phyloP scores from a whole-genome alignment of 2,888 invertebrate genomes.

The Pammene aurita region DNA sequence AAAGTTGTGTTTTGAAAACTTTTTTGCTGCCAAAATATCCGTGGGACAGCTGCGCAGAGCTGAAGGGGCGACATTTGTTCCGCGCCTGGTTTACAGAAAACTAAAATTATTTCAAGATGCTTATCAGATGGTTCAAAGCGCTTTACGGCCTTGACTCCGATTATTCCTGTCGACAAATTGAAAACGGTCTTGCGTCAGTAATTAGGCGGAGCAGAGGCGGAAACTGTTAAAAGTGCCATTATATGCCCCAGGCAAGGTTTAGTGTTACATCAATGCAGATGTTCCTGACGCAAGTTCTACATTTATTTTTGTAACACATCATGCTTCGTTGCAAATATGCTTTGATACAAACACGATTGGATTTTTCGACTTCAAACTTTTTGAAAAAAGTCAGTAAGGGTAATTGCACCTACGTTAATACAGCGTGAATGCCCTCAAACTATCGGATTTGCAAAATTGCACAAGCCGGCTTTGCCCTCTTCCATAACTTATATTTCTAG shows the following conservation, averaged over 20 bases:
- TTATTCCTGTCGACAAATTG: conserved; percentile 43
- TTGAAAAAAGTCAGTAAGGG: background rate
- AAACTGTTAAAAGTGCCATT: conserved; percentile 43
- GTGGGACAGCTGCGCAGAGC: conserved; percentile 67
- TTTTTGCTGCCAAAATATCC: conserved; percentile 76
- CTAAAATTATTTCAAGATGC: conserved; percentile 45
- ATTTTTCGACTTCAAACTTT: background rate
- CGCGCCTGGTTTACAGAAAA: conserved; percentile 46
- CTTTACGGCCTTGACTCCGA: conserved; percentile 43
- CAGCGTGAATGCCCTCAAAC: background rate
- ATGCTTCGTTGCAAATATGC: conserved; percentile 1
- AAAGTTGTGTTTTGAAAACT: conserved; percentile 70
- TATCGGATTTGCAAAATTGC: too few species aligned
- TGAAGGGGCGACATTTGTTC: conserved; percentile 41
- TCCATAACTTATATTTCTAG: too few species aligned
- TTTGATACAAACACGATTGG: background rate
- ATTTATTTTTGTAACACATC: conserved; percentile 23
- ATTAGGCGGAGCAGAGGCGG: conserved; percentile 45
- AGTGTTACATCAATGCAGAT: conserved; percentile 32
- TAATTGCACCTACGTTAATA: background rate
- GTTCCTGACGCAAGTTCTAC: conserved; percentile 24
- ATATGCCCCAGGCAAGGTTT: conserved; percentile 29
- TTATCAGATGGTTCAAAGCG: conserved; percentile 44
- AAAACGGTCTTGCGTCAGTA: conserved; percentile 42
- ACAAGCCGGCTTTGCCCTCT: too few species aligned